These are phyloP conservation scores for Syngnathoides biaculeatus DNA, from an alignment of 2,113 vertebrate species.

Conservation along the genomic window DNA sequence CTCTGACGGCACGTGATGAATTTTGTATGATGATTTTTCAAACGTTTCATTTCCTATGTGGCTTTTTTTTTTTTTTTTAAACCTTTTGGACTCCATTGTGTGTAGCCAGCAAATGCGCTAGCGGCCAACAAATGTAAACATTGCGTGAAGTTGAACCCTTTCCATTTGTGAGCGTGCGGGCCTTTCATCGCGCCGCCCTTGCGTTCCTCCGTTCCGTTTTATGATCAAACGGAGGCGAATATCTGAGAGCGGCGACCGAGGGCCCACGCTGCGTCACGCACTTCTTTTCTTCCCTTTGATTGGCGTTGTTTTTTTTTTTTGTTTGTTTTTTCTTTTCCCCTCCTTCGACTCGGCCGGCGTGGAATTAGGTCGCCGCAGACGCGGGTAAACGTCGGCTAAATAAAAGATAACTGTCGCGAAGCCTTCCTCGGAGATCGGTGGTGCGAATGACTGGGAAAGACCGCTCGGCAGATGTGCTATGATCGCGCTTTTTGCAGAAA, in stretches of 20 bases:
- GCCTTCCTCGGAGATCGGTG: background rate
- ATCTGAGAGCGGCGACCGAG: slow-evolving; percentile 59
- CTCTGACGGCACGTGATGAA: background rate
- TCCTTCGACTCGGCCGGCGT: slow-evolving; percentile 46
- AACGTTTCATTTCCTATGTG: background rate
- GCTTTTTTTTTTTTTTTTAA: background rate
- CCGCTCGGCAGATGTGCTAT: too few relatives aligned
- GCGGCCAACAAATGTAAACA: background rate
- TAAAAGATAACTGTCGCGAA: slow-evolving; percentile 18
- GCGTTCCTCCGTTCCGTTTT: slow-evolving; percentile 57
- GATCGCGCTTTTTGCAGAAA: background rate
- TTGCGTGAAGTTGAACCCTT: background rate
- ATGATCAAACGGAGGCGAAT: slow-evolving; percentile 65
- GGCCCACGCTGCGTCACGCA: slow-evolving; percentile 66
- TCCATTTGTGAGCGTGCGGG: slow-evolving; percentile 15
- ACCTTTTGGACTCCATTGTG: background rate
- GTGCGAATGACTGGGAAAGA: slow-evolving; percentile 12
- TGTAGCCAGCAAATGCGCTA: background rate
- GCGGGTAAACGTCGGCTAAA: slow-evolving; percentile 32
- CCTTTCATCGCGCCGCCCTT: slow-evolving; percentile 26
- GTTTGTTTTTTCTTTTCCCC: slow-evolving; percentile 51
- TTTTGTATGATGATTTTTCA: background rate
- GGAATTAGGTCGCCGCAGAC: slow-evolving; percentile 57
- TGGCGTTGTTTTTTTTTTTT: too few relatives aligned
- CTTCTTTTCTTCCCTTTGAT: slow-evolving; percentile 39